Conservation (phyloP, 23 tunicate genomes). For the Trididemnum miniatum region DNA sequence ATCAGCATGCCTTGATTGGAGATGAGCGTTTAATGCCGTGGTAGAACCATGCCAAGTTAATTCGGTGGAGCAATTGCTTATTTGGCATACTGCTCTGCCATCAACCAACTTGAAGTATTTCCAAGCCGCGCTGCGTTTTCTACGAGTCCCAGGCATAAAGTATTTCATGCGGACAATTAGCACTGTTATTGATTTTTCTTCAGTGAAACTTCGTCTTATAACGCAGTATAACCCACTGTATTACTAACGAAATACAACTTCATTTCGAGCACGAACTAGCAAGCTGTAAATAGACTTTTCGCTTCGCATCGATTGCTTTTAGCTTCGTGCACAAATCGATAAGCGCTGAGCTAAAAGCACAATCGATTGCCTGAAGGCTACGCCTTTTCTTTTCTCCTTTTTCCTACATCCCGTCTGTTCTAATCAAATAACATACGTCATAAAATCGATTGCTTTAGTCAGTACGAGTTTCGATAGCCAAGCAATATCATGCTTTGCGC, state of each 20-base stretch:
- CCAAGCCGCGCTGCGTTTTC: constrained; percentile 41
- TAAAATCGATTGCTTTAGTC: constrained; percentile 20
- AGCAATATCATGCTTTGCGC: no score
- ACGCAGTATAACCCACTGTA: neutral
- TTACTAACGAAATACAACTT: neutral
- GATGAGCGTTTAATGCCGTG: constrained; percentile 31
- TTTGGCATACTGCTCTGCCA: constrained; percentile 34
- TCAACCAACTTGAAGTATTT: constrained; percentile 33
- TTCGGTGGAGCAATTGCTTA: constrained; percentile 16
- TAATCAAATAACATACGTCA: constrained; percentile 21
- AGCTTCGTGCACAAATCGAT: neutral
- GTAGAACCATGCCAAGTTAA: constrained; percentile 40
- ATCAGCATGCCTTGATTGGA: constrained; percentile 34
- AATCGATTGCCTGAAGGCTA: constrained; percentile 31
- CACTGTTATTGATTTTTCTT: neutral
- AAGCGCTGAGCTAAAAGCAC: neutral
- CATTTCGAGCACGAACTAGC: no score
- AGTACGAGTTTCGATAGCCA: constrained; percentile 1
- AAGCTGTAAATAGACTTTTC: neutral
- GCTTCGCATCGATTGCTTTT: constrained; percentile 3
- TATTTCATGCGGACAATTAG: neutral
- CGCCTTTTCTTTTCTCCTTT: neutral
- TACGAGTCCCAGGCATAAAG: constrained; percentile 32
- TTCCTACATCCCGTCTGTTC: neutral
- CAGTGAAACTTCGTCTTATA: neutral